A percentile compares a stretch with the other conserved stretches of the same genome.
These are phyloP conservation scores for Valencia hispanica DNA, from an alignment of 2,797 vertebrate genomes.

Conservation along the genomic window DNA sequence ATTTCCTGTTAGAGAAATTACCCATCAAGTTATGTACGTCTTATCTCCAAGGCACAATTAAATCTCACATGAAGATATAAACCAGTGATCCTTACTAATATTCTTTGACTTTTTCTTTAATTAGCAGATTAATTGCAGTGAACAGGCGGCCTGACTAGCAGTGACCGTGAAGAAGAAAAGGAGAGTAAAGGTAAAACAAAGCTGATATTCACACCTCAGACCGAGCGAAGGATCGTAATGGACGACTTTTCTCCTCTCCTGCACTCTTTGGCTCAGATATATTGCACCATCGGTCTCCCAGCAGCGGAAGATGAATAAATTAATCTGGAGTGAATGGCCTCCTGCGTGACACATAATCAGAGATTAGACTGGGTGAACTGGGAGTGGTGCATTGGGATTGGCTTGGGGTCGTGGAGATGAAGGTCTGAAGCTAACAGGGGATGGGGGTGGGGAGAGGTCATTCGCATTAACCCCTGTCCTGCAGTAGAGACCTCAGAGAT, in stretches of 20 bases:
- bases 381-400: conserved; percentile 53
- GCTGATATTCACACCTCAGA: conserved; percentile 36
- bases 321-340: conserved; percentile 77
- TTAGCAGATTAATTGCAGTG: conserved; percentile 61
- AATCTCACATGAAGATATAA: conserved; percentile 46
- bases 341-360: conserved; percentile 77
- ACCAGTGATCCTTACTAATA: conserved; percentile 39
- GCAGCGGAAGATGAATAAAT: conserved; percentile 75
- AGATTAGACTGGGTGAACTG: conserved; percentile 62
- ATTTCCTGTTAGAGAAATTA: conserved; percentile 46
- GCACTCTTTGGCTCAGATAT: conserved; percentile 64
- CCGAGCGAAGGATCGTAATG: conserved; percentile 23
- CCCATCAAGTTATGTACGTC: conserved; percentile 49
- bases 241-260: conserved; percentile 39
- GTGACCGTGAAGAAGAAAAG: conserved; percentile 13
- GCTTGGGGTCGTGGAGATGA: not conserved
- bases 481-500: not conserved
- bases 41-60: conserved; percentile 49
- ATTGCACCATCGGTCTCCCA: conserved; percentile 70
- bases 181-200: conserved; percentile 42
- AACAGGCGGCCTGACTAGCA: conserved; percentile 25
- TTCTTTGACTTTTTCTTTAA: conserved; percentile 55
- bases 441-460: conserved; percentile 10
- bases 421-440: not conserved
- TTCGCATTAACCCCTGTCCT: conserved; percentile 51